Evolutionary conservation across 1,140 invertebrate genomes (phyloP), one percentile per base, ranked within the genome.

Genomic region (Meteorus sp.): DNA sequence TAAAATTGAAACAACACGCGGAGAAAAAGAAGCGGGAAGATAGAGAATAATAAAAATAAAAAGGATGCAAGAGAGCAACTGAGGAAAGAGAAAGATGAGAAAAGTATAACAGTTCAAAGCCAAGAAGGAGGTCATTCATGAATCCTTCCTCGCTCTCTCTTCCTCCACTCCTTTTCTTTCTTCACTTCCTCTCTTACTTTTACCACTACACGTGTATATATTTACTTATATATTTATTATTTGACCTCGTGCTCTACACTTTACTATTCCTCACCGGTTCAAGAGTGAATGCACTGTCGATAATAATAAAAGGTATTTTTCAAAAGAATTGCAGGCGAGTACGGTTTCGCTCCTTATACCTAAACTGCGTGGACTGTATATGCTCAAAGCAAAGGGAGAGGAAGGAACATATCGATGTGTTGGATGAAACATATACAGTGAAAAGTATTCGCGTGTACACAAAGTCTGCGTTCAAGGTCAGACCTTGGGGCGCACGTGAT

Each of bases 81-180:
- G 27, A 45, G 51, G 51, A 33, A 31, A 27, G n/a, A 57, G 25
- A 22, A 53, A 19, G 33, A 15, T 9, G 9, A 33, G 31, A 50
- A 57, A 51, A 56, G 45, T 37, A 44, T 56, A 27, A 61, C 59
- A 56, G 44, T 22, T 27, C n/a, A 5, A 51, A 51, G 47, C 27
- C 35, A 45, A 51, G 51, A 60, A 60, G 35, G 53, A 60, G 59
- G 53, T 60, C 53, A 60, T 60, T 60, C 45, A 51, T 19, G 37
- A 45, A 55, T 56, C 23, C 39, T 47, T 43, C 17, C 44, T 55
- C 25, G 33, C 22, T 39, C 41, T 50, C 31, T 53, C 35, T 37
- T 44, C 50, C 44, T 20, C 52, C 51, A 23, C 44, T 60, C 25
- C 33, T 53, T 60, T 60, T 45, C 29, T 23, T 33, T 44, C n/a